Base-by-base conservation (phyloP, 2,888 invertebrate genomes). In the Didymodactylos carnosus region DNA sequence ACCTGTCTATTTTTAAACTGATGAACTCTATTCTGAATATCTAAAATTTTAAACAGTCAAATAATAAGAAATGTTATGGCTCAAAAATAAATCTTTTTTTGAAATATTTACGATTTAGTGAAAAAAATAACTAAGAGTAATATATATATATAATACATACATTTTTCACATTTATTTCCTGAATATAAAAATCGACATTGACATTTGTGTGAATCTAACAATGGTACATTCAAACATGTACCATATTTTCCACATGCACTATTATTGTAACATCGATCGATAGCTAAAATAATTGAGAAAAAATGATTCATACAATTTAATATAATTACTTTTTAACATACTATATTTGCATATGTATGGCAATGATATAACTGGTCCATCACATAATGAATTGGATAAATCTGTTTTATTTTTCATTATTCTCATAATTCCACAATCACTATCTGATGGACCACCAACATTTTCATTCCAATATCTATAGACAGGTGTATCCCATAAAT, bases 231-330 rank as follows among this genome's bases (percentile, higher is more conserved):
- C 8, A 74, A 6, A 41, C 74, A 74, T 19, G 35, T 53, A 29
- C 74, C 74, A 25, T 74, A 71, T 69, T 39, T 62, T 3, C 74
- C 74, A 69, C 74, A 74, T 8, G 35, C 62, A 40, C 71, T 70
- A 35, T 74, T 71, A 40, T 74, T 74, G 46, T 74, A 74, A 39
- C 74, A 74, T n/a, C 74, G 39, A 62, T 74, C 74, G 27, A 74
- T 39, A 3, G 71, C 73, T 73, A 35, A 16, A 71, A 62, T 19
- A 46, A 71, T 8, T 7, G 29, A 49, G 19, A 10, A 4, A 35
- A n/a, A 1, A 41, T 41, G 13, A 4, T 71, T 23, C 8, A 1
- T n/a, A 4, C 4, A 13, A 14, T 8, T 6, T 71, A 35, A 14
- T 71, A 35, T 49, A 3, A 6, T n/a, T 16, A 7, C 53, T 23